Percentiles rank a stretch among this genome's conserved stretches.
phyloP scores from a whole-genome alignment of 2,113 vertebrate species.

The Orientallactaga bullata region DNA sequence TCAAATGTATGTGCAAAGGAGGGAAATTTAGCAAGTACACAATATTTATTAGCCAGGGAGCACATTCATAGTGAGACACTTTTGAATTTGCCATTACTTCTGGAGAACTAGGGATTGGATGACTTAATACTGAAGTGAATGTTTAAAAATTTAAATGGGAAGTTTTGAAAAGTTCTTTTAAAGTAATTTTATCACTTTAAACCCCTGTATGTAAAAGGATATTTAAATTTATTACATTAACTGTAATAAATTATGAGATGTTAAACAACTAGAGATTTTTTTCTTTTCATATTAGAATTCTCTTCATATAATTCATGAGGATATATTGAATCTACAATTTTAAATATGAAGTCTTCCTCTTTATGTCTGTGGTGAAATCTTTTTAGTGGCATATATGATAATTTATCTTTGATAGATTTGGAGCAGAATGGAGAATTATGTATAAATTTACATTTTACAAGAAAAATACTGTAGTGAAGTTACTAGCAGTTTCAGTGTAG shows the following conservation, averaged over 20 bases:
- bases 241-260: background rate
- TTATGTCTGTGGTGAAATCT: slow-evolving; percentile 22
- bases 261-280: slow-evolving; percentile 38
- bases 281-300: background rate
- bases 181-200: background rate
- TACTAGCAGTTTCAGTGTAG: background rate
- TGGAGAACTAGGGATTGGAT: background rate
- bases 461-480: slow-evolving; percentile 10
- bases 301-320: slow-evolving; percentile 15
- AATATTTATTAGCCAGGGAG: background rate
- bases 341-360: background rate
- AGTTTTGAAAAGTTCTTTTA: background rate
- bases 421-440: background rate
- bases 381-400: background rate
- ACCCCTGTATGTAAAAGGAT: background rate
- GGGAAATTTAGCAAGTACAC: background rate
- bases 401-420: slow-evolving; percentile 1
- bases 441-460: background rate
- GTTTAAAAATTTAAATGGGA: slow-evolving; percentile 38
- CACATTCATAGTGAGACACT: background rate
- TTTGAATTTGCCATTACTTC: background rate
- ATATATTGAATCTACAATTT: slow-evolving; percentile 11
- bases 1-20: background rate
- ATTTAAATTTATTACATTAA: slow-evolving; percentile 12
- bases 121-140: background rate